A percentile compares a stretch with the other conserved stretches of the same genome.
Evolutionary conservation across 1,140 invertebrate genomes (phyloP).

Genomic region (Lasioglossum albipes): DNA sequence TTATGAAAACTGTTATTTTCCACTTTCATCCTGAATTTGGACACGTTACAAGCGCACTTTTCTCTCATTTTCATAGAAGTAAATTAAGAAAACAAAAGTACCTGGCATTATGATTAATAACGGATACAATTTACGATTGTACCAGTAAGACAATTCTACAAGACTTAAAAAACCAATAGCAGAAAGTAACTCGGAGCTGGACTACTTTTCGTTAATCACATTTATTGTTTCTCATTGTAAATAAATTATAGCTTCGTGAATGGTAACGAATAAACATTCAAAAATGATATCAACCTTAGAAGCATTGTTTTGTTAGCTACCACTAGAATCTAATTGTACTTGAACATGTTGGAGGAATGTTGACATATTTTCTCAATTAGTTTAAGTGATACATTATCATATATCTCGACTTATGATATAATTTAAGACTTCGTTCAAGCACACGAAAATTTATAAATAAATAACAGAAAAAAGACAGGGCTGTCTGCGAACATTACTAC

Average conservation of each 20-base stretch:
- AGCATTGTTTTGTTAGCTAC: background rate
- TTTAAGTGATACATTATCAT: background rate
- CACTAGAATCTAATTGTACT: background rate
- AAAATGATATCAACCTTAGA: background rate
- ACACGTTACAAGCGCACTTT: constrained; percentile 16
- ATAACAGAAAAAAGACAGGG: background rate
- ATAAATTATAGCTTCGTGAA: constrained; percentile 1
- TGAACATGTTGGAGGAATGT: background rate
- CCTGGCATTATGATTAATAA: constrained; percentile 30
- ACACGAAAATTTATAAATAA: background rate
- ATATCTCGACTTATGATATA: background rate
- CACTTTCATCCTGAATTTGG: constrained; percentile 4
- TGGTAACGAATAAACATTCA: background rate
- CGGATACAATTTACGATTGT: constrained; percentile 21
- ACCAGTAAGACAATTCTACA: constrained; percentile 27
- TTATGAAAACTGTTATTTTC: constrained; percentile 2
- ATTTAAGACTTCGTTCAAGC: constrained; percentile 2
- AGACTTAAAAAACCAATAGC: constrained; percentile 15
- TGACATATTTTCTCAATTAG: constrained; percentile 34
- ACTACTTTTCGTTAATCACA: background rate
- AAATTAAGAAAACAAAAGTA: constrained; percentile 49
- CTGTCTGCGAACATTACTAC: constrained; percentile 27
- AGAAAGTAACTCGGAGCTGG: background rate
- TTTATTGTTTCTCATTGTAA: background rate
- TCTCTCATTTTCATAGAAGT: constrained; percentile 16